Conservation (phyloP, 1,140 invertebrate genomes). For the Lordiphosa collinella region DNA sequence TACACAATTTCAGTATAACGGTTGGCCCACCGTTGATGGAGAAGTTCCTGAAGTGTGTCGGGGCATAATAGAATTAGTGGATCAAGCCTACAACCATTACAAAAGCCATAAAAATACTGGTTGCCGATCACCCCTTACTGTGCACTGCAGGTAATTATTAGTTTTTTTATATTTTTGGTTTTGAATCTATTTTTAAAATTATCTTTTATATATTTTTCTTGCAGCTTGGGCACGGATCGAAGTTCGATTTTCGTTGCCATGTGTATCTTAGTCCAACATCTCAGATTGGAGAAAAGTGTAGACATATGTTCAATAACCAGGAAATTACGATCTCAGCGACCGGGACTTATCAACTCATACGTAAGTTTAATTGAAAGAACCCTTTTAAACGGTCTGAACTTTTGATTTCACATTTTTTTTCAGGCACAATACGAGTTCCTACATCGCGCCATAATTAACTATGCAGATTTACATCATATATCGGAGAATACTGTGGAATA, state of each 20-base stretch:
- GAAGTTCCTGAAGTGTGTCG: constrained; percentile 92
- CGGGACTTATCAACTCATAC: constrained; percentile 90
- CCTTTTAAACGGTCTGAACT: background rate
- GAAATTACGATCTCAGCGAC: constrained; percentile 91
- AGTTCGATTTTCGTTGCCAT: constrained; percentile 94
- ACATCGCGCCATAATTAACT: constrained; percentile 93
- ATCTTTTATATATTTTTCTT: constrained; percentile 1
- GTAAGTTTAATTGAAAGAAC: constrained; percentile 81
- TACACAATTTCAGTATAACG: constrained; percentile 93
- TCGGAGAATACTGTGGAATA: constrained; percentile 80
- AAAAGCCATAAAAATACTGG: constrained; percentile 80
- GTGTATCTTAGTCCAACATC: constrained; percentile 90
- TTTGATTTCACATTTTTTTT: constrained; percentile 59
- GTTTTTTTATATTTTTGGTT: too few species aligned
- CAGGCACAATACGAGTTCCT: constrained; percentile 95
- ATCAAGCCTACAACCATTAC: constrained; percentile 83
- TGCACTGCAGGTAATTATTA: constrained; percentile 90
- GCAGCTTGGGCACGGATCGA: constrained; percentile 89
- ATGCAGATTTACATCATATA: constrained; percentile 90
- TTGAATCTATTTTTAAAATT: background rate
- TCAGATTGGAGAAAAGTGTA: constrained; percentile 89
- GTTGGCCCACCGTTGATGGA: constrained; percentile 92
- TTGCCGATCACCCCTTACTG: constrained; percentile 84
- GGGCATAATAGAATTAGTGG: constrained; percentile 89
- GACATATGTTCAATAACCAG: constrained; percentile 92